Conservation (phyloP, 2,797 vertebrate species). For the Paedocypris micromegethes region DNA sequence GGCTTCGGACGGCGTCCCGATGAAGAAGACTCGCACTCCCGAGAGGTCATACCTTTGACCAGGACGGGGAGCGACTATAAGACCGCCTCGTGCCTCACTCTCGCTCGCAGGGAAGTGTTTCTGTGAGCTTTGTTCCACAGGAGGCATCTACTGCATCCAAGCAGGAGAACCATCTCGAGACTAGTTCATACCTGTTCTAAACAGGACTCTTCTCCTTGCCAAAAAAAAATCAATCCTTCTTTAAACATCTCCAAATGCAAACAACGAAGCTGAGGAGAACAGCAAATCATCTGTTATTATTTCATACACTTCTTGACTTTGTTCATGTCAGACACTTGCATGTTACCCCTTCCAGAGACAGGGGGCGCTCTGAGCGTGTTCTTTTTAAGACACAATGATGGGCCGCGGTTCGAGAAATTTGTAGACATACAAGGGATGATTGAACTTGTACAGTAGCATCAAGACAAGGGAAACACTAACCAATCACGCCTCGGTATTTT, state of each 20-base stretch:
- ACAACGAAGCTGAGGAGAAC: slow-evolving; percentile 17
- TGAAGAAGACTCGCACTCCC: slow-evolving; percentile 66
- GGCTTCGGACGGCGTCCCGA: slow-evolving; percentile 82
- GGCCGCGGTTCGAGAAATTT: no score
- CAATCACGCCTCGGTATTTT: slow-evolving; percentile 9
- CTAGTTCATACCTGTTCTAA: slow-evolving; percentile 36
- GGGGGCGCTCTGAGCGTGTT: slow-evolving; percentile 44
- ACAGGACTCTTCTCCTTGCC: slow-evolving; percentile 37
- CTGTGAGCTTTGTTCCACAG: slow-evolving; percentile 69
- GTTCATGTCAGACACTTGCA: slow-evolving; percentile 55
- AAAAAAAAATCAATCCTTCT: slow-evolving; percentile 22
- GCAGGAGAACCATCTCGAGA: slow-evolving; percentile 16
- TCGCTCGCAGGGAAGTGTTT: slow-evolving; percentile 95
- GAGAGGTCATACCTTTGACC: slow-evolving; percentile 92
- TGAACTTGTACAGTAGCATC: slow-evolving; percentile 8
- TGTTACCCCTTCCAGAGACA: slow-evolving; percentile 57
- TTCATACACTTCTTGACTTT: slow-evolving; percentile 27
- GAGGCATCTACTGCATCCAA: slow-evolving; percentile 2
- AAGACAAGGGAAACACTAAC: slow-evolving; percentile 13
- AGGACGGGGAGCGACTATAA: slow-evolving; percentile 90
- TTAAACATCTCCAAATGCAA: slow-evolving; percentile 24
- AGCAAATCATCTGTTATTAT: slow-evolving; percentile 13
- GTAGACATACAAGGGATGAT: no score
- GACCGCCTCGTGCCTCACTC: slow-evolving; percentile 91
- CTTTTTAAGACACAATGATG: no score